Conservation (phyloP, 2,888 invertebrate genomes). For the Ochlodes sylvanus region DNA sequence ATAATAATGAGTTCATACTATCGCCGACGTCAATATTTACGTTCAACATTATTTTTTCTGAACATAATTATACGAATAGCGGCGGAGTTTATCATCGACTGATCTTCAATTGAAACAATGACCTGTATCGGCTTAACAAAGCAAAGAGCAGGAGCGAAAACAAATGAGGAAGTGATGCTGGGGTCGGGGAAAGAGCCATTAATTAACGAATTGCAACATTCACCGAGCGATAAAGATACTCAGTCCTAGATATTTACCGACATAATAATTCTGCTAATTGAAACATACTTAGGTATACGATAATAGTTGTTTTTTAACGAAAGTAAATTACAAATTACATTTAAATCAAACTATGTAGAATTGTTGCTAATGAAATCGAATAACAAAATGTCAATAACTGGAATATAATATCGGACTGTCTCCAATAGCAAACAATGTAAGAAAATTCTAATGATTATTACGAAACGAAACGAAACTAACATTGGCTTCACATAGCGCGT, state of each 20-base stretch:
- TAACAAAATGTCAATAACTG: too few relatives aligned
- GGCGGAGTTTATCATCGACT: background rate
- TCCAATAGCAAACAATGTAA: too few relatives aligned
- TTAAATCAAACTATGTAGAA: too few relatives aligned
- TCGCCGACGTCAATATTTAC: background rate
- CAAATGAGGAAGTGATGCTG: conserved; percentile 31
- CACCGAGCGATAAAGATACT: conserved; percentile 3
- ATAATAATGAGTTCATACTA: background rate
- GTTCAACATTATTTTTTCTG: background rate
- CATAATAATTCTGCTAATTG: too few relatives aligned
- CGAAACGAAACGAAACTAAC: background rate
- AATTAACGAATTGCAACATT: conserved; percentile 20
- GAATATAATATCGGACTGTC: too few relatives aligned
- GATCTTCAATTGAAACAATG: conserved; percentile 10
- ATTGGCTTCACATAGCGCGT: conserved; percentile 28
- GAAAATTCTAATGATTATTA: too few relatives aligned
- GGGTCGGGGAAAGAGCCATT: conserved; percentile 11
- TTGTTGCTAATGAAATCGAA: too few relatives aligned
- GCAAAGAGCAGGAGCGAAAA: conserved; percentile 22
- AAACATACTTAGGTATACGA: too few relatives aligned
- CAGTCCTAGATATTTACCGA: too few relatives aligned
- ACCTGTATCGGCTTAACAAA: background rate
- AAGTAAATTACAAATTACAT: too few relatives aligned
- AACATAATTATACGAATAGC: background rate
- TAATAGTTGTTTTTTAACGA: too few relatives aligned